phyloP scores from a whole-genome alignment of 2,113 vertebrate genomes.

The Sinocyclocheilus rhinocerous region DNA sequence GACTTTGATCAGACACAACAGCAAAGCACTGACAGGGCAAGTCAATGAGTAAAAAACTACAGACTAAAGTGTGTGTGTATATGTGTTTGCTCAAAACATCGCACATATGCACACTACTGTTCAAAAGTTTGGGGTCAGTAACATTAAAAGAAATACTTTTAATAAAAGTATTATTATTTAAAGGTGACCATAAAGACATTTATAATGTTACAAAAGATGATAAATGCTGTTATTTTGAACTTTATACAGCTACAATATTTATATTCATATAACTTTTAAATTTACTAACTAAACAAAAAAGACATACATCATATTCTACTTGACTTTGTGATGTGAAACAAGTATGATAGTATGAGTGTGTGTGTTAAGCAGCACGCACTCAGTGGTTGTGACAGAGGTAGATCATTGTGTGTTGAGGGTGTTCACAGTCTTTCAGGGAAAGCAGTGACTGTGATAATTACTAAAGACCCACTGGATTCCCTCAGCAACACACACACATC shows the following conservation, averaged over 20 bases:
- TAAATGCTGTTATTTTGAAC: background rate
- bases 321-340: slow-evolving; percentile 6
- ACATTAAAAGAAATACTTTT: too few relatives aligned
- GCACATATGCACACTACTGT: background rate
- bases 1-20: slow-evolving; percentile 17
- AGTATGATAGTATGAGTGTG: slow-evolving; percentile 3
- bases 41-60: background rate
- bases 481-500: slow-evolving; percentile 25
- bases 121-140: background rate
- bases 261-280: background rate
- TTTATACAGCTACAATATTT: background rate
- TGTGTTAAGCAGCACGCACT: slow-evolving; percentile 25
- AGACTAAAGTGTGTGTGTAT: background rate
- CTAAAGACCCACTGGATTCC: slow-evolving; percentile 49
- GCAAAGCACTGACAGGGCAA: background rate
- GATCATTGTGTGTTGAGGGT: slow-evolving; percentile 40
- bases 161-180: too few relatives aligned
- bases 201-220: background rate
- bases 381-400: slow-evolving; percentile 47
- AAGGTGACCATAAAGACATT: too few relatives aligned
- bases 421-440: slow-evolving; percentile 48
- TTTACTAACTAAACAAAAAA: background rate
- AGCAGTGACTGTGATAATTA: slow-evolving; percentile 53
- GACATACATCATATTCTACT: background rate
- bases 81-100: too few relatives aligned